Percentiles rank a stretch among this genome's conserved stretches.
Evolutionary conservation across 2,888 invertebrate genomes (phyloP).

Genomic region (Tolmerus cingulatus): DNA sequence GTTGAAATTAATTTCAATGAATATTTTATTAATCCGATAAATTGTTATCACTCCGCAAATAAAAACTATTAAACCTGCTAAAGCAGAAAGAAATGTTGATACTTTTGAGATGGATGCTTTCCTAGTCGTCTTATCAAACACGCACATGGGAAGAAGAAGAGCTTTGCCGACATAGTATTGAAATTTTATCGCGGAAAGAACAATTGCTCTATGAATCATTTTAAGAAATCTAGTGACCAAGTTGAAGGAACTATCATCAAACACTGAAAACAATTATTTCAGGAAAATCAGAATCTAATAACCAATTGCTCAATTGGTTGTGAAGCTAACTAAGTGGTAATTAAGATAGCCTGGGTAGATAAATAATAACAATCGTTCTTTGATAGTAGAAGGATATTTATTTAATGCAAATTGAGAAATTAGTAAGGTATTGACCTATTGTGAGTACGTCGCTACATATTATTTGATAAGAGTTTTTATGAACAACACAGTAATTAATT

Average conservation of each 20-base stretch:
- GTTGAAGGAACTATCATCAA: not conserved
- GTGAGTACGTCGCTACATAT: not conserved
- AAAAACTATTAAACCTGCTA: not conserved
- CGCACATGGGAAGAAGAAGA: not conserved
- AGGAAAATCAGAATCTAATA: not conserved
- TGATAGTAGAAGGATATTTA: not conserved
- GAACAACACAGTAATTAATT: not conserved
- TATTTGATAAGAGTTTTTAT: not conserved
- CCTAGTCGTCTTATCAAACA: not conserved
- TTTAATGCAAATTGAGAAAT: not conserved
- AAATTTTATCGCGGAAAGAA: not conserved
- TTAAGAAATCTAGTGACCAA: not conserved
- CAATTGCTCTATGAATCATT: not conserved
- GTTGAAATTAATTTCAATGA: not conserved
- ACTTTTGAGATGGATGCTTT: not conserved
- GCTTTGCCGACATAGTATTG: not conserved
- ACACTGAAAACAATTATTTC: not conserved
- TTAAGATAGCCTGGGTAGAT: not conserved
- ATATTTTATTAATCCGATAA: not conserved
- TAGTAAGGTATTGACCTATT: not conserved
- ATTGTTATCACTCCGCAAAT: not conserved
- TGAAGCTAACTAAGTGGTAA: not conserved
- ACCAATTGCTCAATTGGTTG: not conserved
- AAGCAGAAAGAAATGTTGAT: not conserved
- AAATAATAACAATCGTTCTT: not conserved